phyloP scores from a whole-genome alignment of 2,888 invertebrate species.

The Tachina fera region DNA sequence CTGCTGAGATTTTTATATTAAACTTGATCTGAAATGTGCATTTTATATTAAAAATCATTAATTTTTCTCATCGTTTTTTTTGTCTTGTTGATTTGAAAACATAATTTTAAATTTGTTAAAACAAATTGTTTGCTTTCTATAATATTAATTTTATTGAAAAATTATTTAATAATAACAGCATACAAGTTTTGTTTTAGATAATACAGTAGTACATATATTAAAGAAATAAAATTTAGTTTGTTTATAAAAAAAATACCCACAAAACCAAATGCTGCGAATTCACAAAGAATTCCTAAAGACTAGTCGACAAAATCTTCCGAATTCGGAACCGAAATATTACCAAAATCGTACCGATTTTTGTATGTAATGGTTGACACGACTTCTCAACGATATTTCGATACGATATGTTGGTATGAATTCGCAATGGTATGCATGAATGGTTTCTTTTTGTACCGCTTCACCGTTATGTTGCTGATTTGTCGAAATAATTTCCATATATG shows the following conservation, averaged over 20 bases:
- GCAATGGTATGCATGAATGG: no score
- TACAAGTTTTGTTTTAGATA: slow-evolving; percentile 4
- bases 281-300: no score
- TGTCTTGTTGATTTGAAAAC: slow-evolving; percentile 30
- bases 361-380: no score
- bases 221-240: slow-evolving; percentile 22
- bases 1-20: slow-evolving; percentile 61
- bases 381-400: no score
- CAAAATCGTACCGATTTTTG: no score
- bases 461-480: no score
- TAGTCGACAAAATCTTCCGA: no score
- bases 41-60: slow-evolving; percentile 34
- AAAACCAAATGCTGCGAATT: no score
- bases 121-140: slow-evolving; percentile 53
- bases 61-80: neutral
- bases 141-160: slow-evolving; percentile 57
- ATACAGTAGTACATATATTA: slow-evolving; percentile 12
- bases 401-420: no score
- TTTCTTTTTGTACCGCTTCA: no score
- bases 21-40: slow-evolving; percentile 35
- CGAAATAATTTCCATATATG: no score
- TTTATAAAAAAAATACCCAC: neutral
- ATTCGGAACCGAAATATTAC: no score
- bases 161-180: slow-evolving; percentile 46
- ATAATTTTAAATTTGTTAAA: slow-evolving; percentile 59